Evolutionary conservation across 2,113 vertebrate species (phyloP), one percentile per base, ranked within the genome.

Genomic region (Toxostoma redivivum): DNA sequence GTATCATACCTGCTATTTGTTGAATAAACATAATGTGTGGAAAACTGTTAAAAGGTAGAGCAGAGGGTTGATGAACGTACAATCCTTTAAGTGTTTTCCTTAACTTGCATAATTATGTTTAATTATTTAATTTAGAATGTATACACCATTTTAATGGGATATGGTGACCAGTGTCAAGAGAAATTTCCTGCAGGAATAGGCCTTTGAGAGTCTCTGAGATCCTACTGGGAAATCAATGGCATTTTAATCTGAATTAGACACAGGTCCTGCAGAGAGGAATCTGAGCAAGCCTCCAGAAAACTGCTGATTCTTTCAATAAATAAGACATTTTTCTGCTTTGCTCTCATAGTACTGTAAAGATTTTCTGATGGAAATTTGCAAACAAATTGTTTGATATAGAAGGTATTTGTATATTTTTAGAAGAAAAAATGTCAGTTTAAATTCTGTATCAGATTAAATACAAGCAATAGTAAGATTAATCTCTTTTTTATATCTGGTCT

Each of bases 171-270:
- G 44, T 8, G 5, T 79, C 38, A 82, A 92, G 50, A 88, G 56
- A 96, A 97, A 94, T 80, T 88, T 79, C 80, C 87, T 53, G n/a
- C 77, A 93, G 76, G 48, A 86, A 91, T 18, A 7, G 56, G 42
- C 13, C 60, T 90, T 94, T 90, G 15, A 74, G 71, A 61, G 50
- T 92, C 18, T 90, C 22, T 71, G 89, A 92, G 64, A 81, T 91
- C 79, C 82, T 95, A 71, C 73, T 76, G 72, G 24, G 93, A 94
- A 94, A 97, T 96, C 76, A 96, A 91, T 96, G 88, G 86, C 72
- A 93, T 97, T 96, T 95, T 92, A 96, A 95, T 81, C 80, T 88
- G 53, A 85, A 95, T 96, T 90, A 97, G 78, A 95, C 30, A 58
- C 85, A 74, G 70, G 37, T 97, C 57, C 69, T 92, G 58, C 25